phyloP scores from a whole-genome alignment of 2,797 vertebrate species.

The Melanotaenia boesemani region DNA sequence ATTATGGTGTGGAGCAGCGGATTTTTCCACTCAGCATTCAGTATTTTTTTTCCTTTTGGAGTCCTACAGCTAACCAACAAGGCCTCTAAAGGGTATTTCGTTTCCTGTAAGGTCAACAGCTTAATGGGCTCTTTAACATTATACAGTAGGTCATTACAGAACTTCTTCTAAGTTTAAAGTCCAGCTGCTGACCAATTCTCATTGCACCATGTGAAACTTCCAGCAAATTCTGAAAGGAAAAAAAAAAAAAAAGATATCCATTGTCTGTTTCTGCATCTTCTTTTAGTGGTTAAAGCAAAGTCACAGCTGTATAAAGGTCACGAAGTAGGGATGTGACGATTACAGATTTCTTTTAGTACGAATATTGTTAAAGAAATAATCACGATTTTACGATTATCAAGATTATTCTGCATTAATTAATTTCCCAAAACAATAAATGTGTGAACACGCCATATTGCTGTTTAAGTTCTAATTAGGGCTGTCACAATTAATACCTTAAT shows the following conservation, averaged over 20 bases:
- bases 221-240: no score
- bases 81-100: conserved; percentile 4
- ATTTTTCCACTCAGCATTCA: conserved; percentile 59
- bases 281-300: neutral
- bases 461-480: no score
- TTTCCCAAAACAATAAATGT: no score
- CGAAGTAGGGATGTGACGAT: no score
- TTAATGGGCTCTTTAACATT: neutral
- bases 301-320: neutral
- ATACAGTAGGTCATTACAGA: neutral
- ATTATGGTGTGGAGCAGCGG: conserved; percentile 36
- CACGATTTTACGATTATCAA: no score
- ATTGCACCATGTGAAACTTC: neutral
- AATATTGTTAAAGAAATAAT: no score
- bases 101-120: conserved; percentile 4
- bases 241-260: neutral
- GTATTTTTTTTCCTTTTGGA: conserved; percentile 19
- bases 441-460: no score
- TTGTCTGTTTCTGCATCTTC: neutral
- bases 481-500: no score
- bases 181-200: neutral
- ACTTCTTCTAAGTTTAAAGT: neutral
- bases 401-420: no score
- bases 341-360: no score
- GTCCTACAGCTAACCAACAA: conserved; percentile 18